Base-by-base conservation (phyloP, 2,797 vertebrate species). In the Babyrousa celebensis region DNA sequence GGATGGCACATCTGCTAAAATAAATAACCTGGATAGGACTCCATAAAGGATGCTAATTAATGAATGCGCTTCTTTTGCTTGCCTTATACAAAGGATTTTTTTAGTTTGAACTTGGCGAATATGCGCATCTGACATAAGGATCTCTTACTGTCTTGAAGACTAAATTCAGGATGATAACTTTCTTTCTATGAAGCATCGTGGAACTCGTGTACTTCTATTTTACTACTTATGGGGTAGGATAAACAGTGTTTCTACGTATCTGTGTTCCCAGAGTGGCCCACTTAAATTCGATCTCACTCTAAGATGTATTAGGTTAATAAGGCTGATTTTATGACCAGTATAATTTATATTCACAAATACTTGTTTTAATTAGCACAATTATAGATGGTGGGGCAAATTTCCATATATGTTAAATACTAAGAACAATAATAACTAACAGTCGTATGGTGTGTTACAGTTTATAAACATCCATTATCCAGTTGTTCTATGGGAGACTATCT, bases 371-470 rank as follows among this genome's bases (percentile, higher is more conserved):
- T 97, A 97, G 94, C 74, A 60, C 88, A 95, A 96, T 97, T 95
- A 96, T 97, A 97, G 84, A 95, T 89, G 62, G 96, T 92, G 93
- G 97, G 96, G 96, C 95, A 96, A 74, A 97, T 98, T 98, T 97
- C 90, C 94, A 96, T 96, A 97, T 98, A 86, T 92, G 88, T 96
- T 96, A 98, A 97, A 96, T 95, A 86, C 70, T 84, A 95, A 91
- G 72, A 93, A 77, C 60, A 75, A 89, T 80, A 89, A 87, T 96
- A 91, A 96, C 94, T 90, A 96, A 78, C 72, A 78, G 96, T 79
- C 83, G 80, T 90, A n/a, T 62, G 70, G 89, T 70, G 68, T 77
- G 43, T 87, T 95, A 94, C 12, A 87, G 36, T 90, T 96, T 72
- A 63, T 90, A 95, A 79, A 63, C 29, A 21, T 89, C 90, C 40